A percentile compares a stretch with the other conserved stretches of the same genome.
Conservation (phyloP, 2,113 vertebrate genomes). For the Coracopsis vasa region DNA sequence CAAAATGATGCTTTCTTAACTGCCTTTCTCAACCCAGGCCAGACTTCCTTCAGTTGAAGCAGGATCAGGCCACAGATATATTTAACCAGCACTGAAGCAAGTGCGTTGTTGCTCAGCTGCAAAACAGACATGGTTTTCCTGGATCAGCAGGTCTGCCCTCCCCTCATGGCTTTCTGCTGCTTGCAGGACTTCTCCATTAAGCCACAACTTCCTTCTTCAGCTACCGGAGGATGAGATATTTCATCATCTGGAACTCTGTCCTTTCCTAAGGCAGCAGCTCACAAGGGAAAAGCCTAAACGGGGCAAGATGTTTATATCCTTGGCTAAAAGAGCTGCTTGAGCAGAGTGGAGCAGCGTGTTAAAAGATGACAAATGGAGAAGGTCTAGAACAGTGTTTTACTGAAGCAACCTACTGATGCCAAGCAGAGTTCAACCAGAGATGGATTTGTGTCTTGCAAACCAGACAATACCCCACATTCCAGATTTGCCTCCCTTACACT, state of each 20-base stretch:
- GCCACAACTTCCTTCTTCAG: constrained; percentile 19
- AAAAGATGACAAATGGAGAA: background rate
- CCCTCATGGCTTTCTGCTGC: background rate
- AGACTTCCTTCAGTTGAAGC: background rate
- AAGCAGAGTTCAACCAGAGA: background rate
- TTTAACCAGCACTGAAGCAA: background rate
- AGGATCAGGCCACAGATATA: background rate
- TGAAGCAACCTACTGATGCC: background rate
- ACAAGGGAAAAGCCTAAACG: background rate
- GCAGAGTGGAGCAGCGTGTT: background rate
- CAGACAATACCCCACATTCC: background rate
- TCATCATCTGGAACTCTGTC: background rate
- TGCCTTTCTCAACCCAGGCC: background rate
- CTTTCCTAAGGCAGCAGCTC: background rate
- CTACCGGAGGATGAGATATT: background rate
- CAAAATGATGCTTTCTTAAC: background rate
- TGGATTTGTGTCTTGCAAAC: background rate
- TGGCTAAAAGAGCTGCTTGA: background rate
- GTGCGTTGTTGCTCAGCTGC: background rate
- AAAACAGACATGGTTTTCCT: background rate
- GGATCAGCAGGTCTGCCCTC: background rate
- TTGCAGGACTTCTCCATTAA: background rate
- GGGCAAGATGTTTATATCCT: background rate
- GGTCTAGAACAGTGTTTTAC: background rate
- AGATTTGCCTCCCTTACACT: background rate